phyloP scores from a whole-genome alignment of 1,140 invertebrate species.

The Dinoponera quadriceps region DNA sequence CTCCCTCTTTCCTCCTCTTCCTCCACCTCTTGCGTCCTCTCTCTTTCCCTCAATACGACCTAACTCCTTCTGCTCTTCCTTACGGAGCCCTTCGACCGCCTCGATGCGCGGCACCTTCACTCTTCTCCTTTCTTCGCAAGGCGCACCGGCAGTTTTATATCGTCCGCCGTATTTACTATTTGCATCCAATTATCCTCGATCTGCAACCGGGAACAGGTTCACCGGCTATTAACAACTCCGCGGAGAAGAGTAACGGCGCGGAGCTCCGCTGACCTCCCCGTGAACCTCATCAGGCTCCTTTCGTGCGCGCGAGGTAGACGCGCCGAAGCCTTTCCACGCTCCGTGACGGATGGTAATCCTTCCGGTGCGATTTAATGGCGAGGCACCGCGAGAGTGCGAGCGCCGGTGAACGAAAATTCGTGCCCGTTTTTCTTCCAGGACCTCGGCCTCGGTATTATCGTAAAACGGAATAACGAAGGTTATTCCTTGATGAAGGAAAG shows the following conservation, averaged over 20 bases:
- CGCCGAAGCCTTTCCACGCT: constrained; percentile 44
- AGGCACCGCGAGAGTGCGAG: constrained; percentile 40
- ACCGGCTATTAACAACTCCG: constrained; percentile 62
- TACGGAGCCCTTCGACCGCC: constrained; percentile 27
- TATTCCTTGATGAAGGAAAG: constrained; percentile 33
- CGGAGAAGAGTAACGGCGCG: constrained; percentile 59
- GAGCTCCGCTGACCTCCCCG: constrained; percentile 55
- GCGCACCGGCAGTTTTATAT: constrained; percentile 31
- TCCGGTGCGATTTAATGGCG: constrained; percentile 61
- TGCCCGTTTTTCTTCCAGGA: constrained; percentile 49
- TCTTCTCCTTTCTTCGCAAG: constrained; percentile 22
- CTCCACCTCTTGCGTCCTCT: constrained; percentile 29
- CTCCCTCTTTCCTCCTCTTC: constrained; percentile 63
- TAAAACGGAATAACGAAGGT: constrained; percentile 44
- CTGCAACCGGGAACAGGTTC: constrained; percentile 54
- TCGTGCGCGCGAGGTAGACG: constrained; percentile 45
- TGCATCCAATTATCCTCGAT: constrained; percentile 66
- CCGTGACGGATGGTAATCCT: constrained; percentile 64
- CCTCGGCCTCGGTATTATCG: constrained; percentile 30
- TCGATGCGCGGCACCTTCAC: neutral
- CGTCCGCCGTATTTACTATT: constrained; percentile 63
- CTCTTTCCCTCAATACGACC: constrained; percentile 26
- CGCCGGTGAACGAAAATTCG: constrained; percentile 48
- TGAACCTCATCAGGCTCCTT: constrained; percentile 62
- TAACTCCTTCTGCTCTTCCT: constrained; percentile 43